Conservation (phyloP, 2,797 vertebrate genomes). For the Cossypha polioptera region DNA sequence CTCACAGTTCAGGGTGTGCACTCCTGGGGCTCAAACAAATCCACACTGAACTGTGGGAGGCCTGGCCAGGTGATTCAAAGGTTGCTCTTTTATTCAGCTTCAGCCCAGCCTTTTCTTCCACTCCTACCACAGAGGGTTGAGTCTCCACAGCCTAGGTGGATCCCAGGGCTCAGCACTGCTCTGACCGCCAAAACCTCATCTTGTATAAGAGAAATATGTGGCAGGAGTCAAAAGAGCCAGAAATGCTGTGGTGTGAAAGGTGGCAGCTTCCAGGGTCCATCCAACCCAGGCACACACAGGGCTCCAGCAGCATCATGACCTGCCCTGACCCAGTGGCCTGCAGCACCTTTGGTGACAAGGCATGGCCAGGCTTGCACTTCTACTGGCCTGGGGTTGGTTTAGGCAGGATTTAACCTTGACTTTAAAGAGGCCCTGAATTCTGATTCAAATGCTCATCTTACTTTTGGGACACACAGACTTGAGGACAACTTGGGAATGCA, state of each 20-base stretch:
- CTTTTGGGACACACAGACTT: neutral
- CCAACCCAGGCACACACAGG: neutral
- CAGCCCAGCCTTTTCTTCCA: neutral
- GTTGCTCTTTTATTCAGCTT: neutral
- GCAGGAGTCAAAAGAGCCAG: neutral
- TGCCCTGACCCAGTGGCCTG: neutral
- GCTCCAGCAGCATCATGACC: neutral
- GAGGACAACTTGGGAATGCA: neutral
- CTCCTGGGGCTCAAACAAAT: neutral
- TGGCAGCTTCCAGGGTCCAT: neutral
- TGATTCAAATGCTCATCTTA: neutral
- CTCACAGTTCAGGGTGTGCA: neutral
- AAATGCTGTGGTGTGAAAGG: neutral
- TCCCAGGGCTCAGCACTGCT: neutral
- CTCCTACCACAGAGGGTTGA: neutral
- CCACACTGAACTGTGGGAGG: neutral
- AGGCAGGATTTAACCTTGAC: neutral
- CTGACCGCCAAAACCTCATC: neutral
- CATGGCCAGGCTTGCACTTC: neutral
- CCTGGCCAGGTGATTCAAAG: fast-evolving
- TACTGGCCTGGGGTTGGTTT: neutral
- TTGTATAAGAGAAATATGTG: neutral
- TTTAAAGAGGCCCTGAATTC: neutral
- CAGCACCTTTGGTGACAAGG: fast-evolving
- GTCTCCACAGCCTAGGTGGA: neutral